A percentile compares a stretch with the other conserved stretches of the same genome.
Conservation (phyloP, 2,888 invertebrate species). For the Theretra japonica region DNA sequence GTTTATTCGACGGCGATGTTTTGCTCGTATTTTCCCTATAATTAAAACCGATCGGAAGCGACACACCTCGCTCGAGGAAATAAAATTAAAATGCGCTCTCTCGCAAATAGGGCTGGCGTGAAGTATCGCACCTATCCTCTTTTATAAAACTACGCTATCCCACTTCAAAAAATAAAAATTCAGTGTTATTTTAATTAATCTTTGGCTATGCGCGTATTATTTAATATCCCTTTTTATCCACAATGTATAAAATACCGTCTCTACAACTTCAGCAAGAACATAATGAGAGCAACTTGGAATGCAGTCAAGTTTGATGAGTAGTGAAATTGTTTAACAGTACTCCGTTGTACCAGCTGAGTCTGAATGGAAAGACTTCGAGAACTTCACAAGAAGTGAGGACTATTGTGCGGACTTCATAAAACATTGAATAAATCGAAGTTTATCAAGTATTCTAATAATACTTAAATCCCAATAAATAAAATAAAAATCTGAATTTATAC, state of each 20-base stretch:
- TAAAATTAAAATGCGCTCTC: slow-evolving; percentile 69
- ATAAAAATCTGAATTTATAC: not conserved
- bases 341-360: slow-evolving; percentile 3
- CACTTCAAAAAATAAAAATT: not conserved
- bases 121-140: slow-evolving; percentile 3
- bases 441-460: not conserved
- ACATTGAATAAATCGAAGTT: not conserved
- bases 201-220: not conserved
- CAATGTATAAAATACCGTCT: not conserved
- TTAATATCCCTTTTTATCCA: too few relatives aligned
- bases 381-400: slow-evolving; percentile 22
- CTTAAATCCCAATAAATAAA: not conserved
- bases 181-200: not conserved
- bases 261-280: not conserved
- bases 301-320: slow-evolving; percentile 28
- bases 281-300: slow-evolving; percentile 13
- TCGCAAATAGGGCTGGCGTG: slow-evolving; percentile 26
- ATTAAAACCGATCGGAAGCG: slow-evolving; percentile 60
- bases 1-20: slow-evolving; percentile 27
- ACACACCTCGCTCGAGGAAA: slow-evolving; percentile 55
- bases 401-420: not conserved
- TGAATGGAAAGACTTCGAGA: slow-evolving; percentile 26
- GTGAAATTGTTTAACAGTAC: slow-evolving; percentile 24
- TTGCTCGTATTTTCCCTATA: slow-evolving; percentile 52
- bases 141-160: not conserved